phyloP scores from a whole-genome alignment of 2,113 vertebrate genomes.

The Sarotherodon lohbergeri region DNA sequence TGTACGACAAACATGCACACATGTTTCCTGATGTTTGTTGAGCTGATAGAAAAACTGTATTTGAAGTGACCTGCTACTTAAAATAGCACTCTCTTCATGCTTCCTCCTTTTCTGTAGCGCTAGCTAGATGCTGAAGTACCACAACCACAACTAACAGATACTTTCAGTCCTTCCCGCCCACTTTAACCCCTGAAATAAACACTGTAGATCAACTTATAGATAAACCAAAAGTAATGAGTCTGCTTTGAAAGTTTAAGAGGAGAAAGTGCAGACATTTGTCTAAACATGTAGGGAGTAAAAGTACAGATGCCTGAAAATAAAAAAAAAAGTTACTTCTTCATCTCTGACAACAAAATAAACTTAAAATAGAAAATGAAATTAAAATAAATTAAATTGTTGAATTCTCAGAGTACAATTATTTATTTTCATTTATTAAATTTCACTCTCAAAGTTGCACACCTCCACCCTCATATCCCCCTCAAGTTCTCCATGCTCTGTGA shows the following conservation, averaged over 20 bases:
- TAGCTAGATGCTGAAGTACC: not conserved
- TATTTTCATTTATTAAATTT: not conserved
- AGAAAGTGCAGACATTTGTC: not conserved
- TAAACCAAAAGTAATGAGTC: not conserved
- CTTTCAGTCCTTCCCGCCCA: not conserved
- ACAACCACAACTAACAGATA: not conserved
- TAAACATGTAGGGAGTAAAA: not conserved
- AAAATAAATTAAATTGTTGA: not conserved
- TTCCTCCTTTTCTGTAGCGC: not conserved
- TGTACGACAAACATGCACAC: not conserved
- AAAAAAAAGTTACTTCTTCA: not conserved
- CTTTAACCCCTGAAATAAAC: not conserved
- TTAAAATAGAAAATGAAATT: not conserved
- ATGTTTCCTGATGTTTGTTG: not conserved
- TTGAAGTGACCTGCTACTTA: not conserved
- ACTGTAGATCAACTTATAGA: not conserved
- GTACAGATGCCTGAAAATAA: not conserved
- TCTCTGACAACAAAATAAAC: not conserved
- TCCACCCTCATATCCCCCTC: not conserved
- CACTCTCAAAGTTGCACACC: not conserved
- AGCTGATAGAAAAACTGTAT: not conserved
- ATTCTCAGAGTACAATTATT: not conserved
- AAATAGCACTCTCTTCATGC: not conserved
- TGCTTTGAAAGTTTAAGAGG: not conserved
- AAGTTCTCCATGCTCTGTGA: not conserved